Conservation (phyloP, 2,797 vertebrate genomes). For the Nyctibius grandis region DNA sequence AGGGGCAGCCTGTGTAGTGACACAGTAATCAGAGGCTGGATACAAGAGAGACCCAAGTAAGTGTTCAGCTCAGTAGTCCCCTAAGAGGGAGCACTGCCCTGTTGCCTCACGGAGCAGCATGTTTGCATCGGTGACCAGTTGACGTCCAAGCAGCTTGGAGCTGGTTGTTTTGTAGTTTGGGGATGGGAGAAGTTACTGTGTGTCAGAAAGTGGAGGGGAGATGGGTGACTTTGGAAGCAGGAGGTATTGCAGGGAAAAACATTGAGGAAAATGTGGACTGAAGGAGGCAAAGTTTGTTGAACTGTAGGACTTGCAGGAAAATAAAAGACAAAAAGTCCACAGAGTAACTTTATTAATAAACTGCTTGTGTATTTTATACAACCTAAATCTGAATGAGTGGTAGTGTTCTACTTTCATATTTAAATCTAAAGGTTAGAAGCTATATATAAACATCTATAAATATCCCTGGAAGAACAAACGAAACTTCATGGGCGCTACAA, state of each 20-base stretch:
- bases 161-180: background rate
- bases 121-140: fast-evolving
- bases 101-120: background rate
- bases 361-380: background rate
- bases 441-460: slow-evolving; percentile 54
- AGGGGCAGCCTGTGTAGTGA: background rate
- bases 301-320: background rate
- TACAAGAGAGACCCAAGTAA: background rate
- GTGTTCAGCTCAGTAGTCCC: background rate
- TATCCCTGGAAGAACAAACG: background rate
- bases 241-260: background rate
- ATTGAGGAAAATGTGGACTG: fast-evolving
- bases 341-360: background rate
- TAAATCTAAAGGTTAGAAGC: slow-evolving; percentile 46
- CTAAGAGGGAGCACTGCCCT: background rate
- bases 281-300: background rate
- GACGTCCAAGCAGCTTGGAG: background rate
- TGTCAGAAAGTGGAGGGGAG: background rate
- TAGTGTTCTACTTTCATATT: background rate
- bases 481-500: background rate
- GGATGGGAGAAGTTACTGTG: background rate
- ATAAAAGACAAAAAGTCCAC: background rate
- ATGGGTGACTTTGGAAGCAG: background rate
- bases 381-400: background rate
- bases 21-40: background rate